Evolutionary conservation across 2,888 invertebrate genomes (phyloP), one percentile per base, ranked within the genome.

Genomic region (Apotomis capreana): DNA sequence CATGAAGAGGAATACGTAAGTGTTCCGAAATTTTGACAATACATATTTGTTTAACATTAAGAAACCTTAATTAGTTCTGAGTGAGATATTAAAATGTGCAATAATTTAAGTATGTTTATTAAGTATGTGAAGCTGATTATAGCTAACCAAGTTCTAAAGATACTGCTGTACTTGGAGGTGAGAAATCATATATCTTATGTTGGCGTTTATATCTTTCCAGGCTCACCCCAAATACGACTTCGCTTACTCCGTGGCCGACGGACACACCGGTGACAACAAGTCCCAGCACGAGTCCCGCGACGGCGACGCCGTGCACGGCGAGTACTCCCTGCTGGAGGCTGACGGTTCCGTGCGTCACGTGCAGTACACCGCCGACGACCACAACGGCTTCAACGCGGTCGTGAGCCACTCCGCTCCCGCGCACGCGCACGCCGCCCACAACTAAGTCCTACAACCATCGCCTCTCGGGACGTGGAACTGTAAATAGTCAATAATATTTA

Each of bases 231-330:
- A 93, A 80, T 94, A 94, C 85, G 90, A 93, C 68, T 94, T 89
- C 86, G 89, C 93, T n/a, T 94, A 94, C 83, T 94, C 94, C 10
- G 94, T 93, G 26, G 90, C 94, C 73, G 94, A 94, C 76, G 89
- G 89, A n/a, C 94, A 94, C 80, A 91, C 94, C 74, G 94, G 94
- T 49, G 94, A 94, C 85, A 89, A 92, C 83, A 94, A 94, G 86
- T 90, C 90, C 73, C 94, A 94, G 80, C 83, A 87, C 61, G 94
- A 94, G 83, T 84, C 86, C 78, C 87, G 88, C 74, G 90, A 92
- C 74, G 82, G 83, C 37, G 83, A 83, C 76, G 81, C 78, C 68
- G 86, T 85, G 76, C 81, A 83, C 68, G 86, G 85, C 67, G 91
- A 94, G 79, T 95, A 95, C 85, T 90, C 90, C 44, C 85, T 94